Base-by-base conservation (phyloP, 2,113 vertebrate genomes). In the Microtus oregoni region DNA sequence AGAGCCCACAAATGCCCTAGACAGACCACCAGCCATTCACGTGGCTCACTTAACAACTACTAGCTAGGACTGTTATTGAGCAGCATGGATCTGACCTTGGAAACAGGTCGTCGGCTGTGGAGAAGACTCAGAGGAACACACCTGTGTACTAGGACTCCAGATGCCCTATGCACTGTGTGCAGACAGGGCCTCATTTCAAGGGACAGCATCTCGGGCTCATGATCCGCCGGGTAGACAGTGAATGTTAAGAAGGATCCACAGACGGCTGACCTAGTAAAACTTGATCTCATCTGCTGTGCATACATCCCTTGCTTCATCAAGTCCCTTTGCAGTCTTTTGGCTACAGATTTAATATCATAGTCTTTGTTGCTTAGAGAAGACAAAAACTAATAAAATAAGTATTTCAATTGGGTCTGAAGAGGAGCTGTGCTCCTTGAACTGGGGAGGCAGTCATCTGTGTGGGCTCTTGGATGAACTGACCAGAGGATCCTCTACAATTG, bases 401-500 rank as follows among this genome's bases (percentile, higher is more conserved):
- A 75, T 92, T 95, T 92, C 92, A 90, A 95, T 82, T 92, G 30
- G 96, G 10, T 47, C 72, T 75, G 52, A 81, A 12, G 72, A 98
- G 15, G 55, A 92, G 96, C 89, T 35, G 1, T 87, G 7, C 86
- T 91, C 7, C 78, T 7, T 82, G 75, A 96, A 92, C 1, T 90
- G 78, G 52, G 89, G 83, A 97, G 94, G 75, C 90, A 90, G 75
- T 93, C 86, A 73, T 92, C 92, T 97, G 92, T 41, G 90, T 8
- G 32, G 92, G 47, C 20, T 93, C 90, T 72, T 86, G 87, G 89
- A 95, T 95, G 91, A 77, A 94, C 73, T 77, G 90, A 94, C 73
- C 95, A 52, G 24, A 96, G 78, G 58, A 19, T 58, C 78, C 68
- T 83, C 94, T 96, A 87, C 73, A 75, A 63, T 89, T 95, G 96